These are phyloP conservation scores for Pitta sordida DNA, from an alignment of 2,113 vertebrate species.

Conservation along the genomic window DNA sequence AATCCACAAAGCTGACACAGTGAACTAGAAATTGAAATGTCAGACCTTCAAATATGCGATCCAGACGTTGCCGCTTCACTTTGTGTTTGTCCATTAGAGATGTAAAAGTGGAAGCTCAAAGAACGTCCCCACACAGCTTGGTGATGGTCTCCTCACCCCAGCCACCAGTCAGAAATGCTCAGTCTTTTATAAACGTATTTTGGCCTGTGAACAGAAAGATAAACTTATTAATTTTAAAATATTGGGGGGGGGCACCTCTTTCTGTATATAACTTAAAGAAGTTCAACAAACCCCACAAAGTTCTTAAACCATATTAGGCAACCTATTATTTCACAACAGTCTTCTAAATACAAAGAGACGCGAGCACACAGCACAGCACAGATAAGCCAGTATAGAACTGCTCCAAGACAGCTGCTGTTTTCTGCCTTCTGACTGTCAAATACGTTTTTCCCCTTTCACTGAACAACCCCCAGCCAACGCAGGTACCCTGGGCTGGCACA, in stretches of 20 bases:
- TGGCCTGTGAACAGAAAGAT: constrained; percentile 47
- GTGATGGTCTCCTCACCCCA: background rate
- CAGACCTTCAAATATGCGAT: constrained; percentile 76
- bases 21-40: background rate
- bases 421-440: background rate
- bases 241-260: too few relatives aligned
- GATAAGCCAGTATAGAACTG: background rate
- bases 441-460: background rate
- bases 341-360: background rate
- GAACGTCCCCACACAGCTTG: constrained; percentile 43
- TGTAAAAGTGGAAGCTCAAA: constrained; percentile 41
- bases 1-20: background rate
- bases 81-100: constrained; percentile 76
- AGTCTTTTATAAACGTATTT: background rate
- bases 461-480: background rate
- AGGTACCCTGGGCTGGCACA: background rate
- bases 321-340: background rate
- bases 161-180: constrained; percentile 12
- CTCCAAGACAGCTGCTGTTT: background rate
- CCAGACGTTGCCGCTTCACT: constrained; percentile 74
- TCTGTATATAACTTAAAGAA: background rate
- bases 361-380: background rate
- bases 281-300: fast-evolving
- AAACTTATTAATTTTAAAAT: background rate
- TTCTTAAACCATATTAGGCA: background rate